phyloP scores from a whole-genome alignment of 2,888 invertebrate species.

The Elmis aenea region DNA sequence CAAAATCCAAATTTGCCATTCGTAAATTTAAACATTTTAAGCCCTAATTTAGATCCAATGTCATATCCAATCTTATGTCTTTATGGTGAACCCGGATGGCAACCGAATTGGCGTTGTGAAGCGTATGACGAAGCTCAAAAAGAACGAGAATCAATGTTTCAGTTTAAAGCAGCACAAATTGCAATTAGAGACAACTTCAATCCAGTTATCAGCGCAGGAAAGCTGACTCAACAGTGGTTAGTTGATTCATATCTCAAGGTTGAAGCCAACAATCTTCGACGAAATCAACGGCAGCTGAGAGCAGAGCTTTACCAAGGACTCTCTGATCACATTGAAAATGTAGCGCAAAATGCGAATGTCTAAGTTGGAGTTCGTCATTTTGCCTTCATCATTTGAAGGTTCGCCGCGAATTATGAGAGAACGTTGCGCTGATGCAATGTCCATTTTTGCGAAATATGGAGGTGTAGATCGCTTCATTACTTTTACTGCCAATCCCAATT shows the following conservation, averaged over 20 bases:
- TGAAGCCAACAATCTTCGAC: neutral
- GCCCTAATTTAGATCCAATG: slow-evolving; percentile 7
- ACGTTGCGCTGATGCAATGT: slow-evolving; percentile 44
- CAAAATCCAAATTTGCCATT: no score
- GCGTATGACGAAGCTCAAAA: neutral
- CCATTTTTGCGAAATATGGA: slow-evolving; percentile 42
- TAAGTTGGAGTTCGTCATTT: slow-evolving; percentile 30
- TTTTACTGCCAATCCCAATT: slow-evolving; percentile 45
- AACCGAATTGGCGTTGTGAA: neutral
- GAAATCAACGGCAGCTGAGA: slow-evolving; percentile 9
- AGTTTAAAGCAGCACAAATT: slow-evolving; percentile 8
- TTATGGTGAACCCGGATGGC: slow-evolving; percentile 11
- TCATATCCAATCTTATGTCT: slow-evolving; percentile 12
- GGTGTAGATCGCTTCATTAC: slow-evolving; percentile 39
- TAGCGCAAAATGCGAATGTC: slow-evolving; percentile 19
- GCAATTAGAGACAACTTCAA: slow-evolving; percentile 4
- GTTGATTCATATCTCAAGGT: slow-evolving; percentile 8
- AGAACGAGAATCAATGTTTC: neutral
- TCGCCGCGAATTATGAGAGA: slow-evolving; percentile 36
- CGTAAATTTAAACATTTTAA: slow-evolving; percentile 1
- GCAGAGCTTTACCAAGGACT: slow-evolving; percentile 13
- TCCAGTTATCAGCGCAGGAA: slow-evolving; percentile 6
- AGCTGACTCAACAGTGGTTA: slow-evolving; percentile 14
- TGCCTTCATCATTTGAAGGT: slow-evolving; percentile 17
- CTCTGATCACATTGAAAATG: slow-evolving; percentile 28